These are phyloP conservation scores for Esox lucius DNA, from an alignment of 2,797 vertebrate genomes.

Conservation along the genomic window DNA sequence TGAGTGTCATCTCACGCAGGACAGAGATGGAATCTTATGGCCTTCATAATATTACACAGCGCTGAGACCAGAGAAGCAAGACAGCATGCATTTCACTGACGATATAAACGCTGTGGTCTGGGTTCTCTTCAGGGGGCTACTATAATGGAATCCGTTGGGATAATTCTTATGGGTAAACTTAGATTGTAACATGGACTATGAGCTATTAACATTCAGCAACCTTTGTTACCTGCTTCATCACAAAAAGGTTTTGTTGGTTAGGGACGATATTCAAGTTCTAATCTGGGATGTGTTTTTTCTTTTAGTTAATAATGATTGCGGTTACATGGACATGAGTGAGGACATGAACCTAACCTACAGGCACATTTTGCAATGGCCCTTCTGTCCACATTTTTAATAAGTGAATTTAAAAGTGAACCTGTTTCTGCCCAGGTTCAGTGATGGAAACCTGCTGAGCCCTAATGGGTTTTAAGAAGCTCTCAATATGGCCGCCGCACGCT, in stretches of 20 bases:
- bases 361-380: background rate
- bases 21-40: no score
- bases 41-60: no score
- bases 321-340: background rate
- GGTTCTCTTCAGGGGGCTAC: no score
- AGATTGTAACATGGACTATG: background rate
- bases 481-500: slow-evolving; percentile 47
- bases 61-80: no score
- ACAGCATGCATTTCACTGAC: no score
- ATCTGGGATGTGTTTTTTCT: background rate
- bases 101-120: no score
- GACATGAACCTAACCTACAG: background rate
- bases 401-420: background rate
- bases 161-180: no score
- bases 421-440: background rate
- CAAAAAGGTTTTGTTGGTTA: background rate
- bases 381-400: slow-evolving; percentile 17
- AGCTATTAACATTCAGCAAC: background rate
- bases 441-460: slow-evolving; percentile 13
- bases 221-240: background rate
- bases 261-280: background rate
- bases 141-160: no score
- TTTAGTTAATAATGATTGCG: background rate
- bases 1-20: no score
- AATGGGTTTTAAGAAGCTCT: slow-evolving; percentile 56